Evolutionary conservation across 2,797 vertebrate genomes (phyloP).

Genomic region (Tarsius wallacei): DNA sequence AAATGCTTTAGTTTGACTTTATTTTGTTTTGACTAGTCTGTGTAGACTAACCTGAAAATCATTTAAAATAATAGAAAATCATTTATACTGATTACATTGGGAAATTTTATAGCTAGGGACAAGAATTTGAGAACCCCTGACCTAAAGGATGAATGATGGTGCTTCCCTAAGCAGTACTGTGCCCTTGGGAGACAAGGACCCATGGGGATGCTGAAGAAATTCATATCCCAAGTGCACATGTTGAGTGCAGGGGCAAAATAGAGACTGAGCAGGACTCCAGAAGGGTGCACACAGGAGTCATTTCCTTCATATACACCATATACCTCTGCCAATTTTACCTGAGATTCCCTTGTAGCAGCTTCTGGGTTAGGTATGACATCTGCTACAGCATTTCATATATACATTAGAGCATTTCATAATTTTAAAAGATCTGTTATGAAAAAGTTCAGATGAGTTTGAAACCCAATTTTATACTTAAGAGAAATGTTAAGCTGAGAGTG

Average conservation of each 20-base stretch:
- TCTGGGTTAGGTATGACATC: neutral
- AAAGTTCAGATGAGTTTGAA: slow-evolving; percentile 40
- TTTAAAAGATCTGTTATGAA: slow-evolving; percentile 19
- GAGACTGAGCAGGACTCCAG: neutral
- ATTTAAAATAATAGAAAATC: slow-evolving; percentile 21
- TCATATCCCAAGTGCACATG: neutral
- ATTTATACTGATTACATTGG: neutral
- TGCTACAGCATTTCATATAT: neutral
- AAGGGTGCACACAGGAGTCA: neutral
- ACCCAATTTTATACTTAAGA: slow-evolving; percentile 30
- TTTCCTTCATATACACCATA: neutral
- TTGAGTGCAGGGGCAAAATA: neutral
- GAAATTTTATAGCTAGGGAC: neutral
- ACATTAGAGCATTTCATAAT: neutral
- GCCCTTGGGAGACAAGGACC: neutral
- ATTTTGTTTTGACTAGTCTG: slow-evolving; percentile 31
- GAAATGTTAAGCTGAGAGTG: neutral
- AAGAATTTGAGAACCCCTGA: neutral
- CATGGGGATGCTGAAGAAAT: neutral
- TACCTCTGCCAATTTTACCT: neutral
- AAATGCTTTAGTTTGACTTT: slow-evolving; percentile 33
- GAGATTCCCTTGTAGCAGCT: neutral
- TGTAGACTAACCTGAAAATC: slow-evolving; percentile 50
- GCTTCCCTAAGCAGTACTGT: neutral
- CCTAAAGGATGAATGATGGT: neutral